A percentile compares a stretch with the other conserved stretches of the same genome.
Conservation (phyloP, 2,888 invertebrate species). For the Xestoiulus laeticollis region DNA sequence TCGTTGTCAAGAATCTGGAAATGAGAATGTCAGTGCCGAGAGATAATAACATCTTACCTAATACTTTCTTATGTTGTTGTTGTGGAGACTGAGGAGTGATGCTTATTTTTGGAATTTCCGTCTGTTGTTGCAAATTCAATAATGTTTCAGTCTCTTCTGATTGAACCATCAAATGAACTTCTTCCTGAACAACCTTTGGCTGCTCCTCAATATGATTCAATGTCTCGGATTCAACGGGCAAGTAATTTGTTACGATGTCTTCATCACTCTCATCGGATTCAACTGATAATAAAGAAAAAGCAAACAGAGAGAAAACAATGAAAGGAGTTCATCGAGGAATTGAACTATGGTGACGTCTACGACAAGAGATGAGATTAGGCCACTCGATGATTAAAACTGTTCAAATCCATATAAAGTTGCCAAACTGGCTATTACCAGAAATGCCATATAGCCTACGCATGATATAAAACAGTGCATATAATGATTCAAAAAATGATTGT, state of each 20-base stretch:
- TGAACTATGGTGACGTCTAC: background rate
- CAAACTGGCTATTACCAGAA: background rate
- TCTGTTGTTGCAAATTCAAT: conserved; percentile 30
- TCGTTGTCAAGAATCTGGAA: background rate
- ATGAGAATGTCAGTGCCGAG: background rate
- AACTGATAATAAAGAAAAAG: conserved; percentile 30
- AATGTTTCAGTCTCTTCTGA: conserved; percentile 20
- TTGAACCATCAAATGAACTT: conserved; percentile 38
- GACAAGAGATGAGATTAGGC: background rate
- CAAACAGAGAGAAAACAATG: conserved; percentile 39
- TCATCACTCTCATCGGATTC: conserved; percentile 25
- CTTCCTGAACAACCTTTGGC: conserved; percentile 21
- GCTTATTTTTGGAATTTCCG: conserved; percentile 32
- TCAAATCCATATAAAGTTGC: background rate
- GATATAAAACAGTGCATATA: no score
- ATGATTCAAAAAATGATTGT: no score
- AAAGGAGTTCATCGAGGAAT: background rate
- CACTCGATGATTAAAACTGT: background rate
- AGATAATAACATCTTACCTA: background rate
- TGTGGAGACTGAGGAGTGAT: conserved; percentile 32
- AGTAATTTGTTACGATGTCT: conserved; percentile 18
- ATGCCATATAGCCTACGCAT: background rate
- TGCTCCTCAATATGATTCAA: background rate
- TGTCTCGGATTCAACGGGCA: background rate
- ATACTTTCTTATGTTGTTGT: conserved; percentile 7